Conservation (phyloP, 2,797 vertebrate species). For the Tarsius wallacei region DNA sequence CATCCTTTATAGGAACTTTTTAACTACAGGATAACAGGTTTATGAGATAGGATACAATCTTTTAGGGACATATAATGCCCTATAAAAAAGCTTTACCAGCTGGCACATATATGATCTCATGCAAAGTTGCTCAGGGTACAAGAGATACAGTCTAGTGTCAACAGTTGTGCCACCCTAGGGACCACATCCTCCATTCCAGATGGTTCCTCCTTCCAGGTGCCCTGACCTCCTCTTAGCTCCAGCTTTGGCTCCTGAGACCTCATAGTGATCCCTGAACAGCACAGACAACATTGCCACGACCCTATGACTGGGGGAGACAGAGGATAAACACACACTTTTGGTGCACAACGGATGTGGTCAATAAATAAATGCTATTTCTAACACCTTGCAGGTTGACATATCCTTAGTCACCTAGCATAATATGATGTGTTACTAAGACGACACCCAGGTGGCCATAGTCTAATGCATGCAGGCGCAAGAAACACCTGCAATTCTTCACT, state of each 20-base stretch:
- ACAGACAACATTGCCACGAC: background rate
- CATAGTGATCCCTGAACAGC: background rate
- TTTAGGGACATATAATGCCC: background rate
- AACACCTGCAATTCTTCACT: background rate
- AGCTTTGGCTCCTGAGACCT: background rate
- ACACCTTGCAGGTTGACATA: background rate
- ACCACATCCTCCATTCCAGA: background rate
- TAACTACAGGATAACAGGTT: background rate
- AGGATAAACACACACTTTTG: background rate
- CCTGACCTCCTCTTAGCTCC: background rate
- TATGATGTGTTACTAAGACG: background rate
- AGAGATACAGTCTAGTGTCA: background rate
- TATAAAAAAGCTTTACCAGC: background rate
- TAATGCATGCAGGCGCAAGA: rapidly evolving
- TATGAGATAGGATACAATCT: background rate
- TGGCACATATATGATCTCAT: background rate
- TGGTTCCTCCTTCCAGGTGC: background rate
- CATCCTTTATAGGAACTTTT: background rate
- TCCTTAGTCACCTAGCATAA: background rate
- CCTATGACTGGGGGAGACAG: background rate
- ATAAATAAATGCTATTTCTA: background rate
- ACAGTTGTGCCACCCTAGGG: background rate
- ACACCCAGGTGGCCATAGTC: background rate
- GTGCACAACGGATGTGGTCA: background rate
- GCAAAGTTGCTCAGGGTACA: background rate